Evolutionary conservation across 1,140 invertebrate species (phyloP), one percentile per base, ranked within the genome.

Genomic region (Ceratosolen fusciceps): DNA sequence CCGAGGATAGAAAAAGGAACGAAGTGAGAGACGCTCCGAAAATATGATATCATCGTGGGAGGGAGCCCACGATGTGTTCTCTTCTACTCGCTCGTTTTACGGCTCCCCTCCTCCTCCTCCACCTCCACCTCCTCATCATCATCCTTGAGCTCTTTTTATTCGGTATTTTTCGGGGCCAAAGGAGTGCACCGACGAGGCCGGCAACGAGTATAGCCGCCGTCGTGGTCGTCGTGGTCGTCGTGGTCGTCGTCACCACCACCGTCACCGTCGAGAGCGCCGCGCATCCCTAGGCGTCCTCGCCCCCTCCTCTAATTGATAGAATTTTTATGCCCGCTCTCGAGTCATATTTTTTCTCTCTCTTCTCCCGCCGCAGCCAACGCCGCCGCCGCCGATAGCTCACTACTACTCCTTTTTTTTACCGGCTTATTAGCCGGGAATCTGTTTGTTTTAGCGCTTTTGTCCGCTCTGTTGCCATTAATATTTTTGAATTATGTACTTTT

Each of bases 11-110:
- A 37, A 77, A 54, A 77, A 68, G 56, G 31, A 43, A 72, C 58
- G 67, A 67, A 81, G 60, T 24, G 24, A 62, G 26, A 60, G 71
- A 73, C 19, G 49, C 74, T 65, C 60, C 81, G 60, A 83, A 84
- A 80, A 80, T 80, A 80, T 80, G 79, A 80, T 80, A 80, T 80
- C 79, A 80, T 80, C 79, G 73, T 79, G 82, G 77, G 79, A 83
- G 74, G 80, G 77, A 78, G 47, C 72, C 80, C 79, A 71, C 74
- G 78, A 70, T 82, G 75, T 78, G 80, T 80, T 80, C 79, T 78
- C 80, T 80, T 80, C 79, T 78, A 43, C 68, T 73, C 77, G 77
- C 77, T 79, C 77, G 77, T 74, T 79, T 79, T 79, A 79, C 77
- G 77, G 70, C 54, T 77, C 54, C 67, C 72, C 54, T 67, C 58